These are phyloP conservation scores for Phrynocephalus forsythii DNA, from an alignment of 2,797 vertebrate species.

Conservation along the genomic window DNA sequence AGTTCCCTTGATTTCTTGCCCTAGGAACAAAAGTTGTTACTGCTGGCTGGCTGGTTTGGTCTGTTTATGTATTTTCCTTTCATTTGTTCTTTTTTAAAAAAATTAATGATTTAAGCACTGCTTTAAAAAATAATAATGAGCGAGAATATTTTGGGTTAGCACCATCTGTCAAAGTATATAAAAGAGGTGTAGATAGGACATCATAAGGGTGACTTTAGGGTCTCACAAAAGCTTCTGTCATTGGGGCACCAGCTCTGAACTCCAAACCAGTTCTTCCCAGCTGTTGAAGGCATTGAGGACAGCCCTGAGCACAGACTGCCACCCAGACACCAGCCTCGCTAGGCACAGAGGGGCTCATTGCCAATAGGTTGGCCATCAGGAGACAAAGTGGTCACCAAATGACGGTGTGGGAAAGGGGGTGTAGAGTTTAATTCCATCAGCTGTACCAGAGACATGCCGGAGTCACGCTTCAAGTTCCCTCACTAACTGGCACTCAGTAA, in stretches of 20 bases:
- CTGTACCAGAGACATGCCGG: too few relatives aligned
- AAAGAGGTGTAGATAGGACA: not conserved
- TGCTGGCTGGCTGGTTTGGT: too few relatives aligned
- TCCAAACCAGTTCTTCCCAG: not conserved
- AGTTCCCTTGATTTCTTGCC: not conserved
- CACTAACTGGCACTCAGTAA: too few relatives aligned
- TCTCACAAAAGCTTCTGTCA: not conserved
- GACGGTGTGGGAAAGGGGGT: not conserved
- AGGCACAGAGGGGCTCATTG: not conserved
- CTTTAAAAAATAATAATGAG: too few relatives aligned
- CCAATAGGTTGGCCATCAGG: not conserved
- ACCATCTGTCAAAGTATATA: not conserved
- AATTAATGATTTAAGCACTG: too few relatives aligned
- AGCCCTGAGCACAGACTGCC: not conserved
- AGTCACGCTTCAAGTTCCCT: too few relatives aligned
- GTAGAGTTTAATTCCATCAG: too few relatives aligned
- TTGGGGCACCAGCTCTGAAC: not conserved
- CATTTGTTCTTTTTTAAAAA: too few relatives aligned
- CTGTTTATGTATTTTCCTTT: too few relatives aligned
- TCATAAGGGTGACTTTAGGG: not conserved
- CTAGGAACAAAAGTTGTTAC: not conserved
- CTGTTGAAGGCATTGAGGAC: not conserved
- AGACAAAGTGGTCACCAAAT: not conserved
- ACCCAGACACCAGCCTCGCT: not conserved
- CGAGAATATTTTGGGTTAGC: not conserved